These are phyloP conservation scores for Choloepus didactylus DNA, from an alignment of 2,797 vertebrate species.

Conservation along the genomic window DNA sequence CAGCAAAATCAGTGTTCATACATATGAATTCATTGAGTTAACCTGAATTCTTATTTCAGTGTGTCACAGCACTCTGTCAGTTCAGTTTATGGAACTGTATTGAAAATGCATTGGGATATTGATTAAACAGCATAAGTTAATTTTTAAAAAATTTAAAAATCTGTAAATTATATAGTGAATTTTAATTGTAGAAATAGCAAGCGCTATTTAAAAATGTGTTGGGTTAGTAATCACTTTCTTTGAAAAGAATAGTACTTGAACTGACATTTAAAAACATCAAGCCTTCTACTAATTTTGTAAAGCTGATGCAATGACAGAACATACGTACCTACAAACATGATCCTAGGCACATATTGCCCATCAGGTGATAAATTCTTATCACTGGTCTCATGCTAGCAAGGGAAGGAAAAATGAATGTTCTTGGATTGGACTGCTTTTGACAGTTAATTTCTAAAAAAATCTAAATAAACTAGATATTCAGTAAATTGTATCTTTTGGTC, in stretches of 20 bases:
- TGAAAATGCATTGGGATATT: not conserved
- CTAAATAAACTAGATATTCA: not conserved
- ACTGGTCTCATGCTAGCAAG: slow-evolving; percentile 90
- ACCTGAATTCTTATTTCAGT: not conserved
- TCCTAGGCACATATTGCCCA: slow-evolving; percentile 93
- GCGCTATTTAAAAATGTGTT: not conserved
- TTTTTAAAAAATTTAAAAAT: slow-evolving; percentile 28
- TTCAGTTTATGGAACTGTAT: not conserved
- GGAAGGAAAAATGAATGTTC: slow-evolving; percentile 66
- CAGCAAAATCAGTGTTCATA: not conserved
- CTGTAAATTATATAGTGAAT: not conserved
- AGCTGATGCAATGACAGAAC: not conserved
- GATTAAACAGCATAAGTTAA: not conserved
- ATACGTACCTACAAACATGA: slow-evolving; percentile 93
- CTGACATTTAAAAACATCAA: not conserved
- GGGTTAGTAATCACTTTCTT: not conserved
- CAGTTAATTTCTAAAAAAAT: not conserved
- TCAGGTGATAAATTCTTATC: slow-evolving; percentile 93
- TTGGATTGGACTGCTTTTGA: not conserved
- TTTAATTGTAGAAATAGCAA: not conserved
- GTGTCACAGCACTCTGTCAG: not conserved
- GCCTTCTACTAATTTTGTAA: not conserved
- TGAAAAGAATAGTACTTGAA: slow-evolving; percentile 31
- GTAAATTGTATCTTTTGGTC: not conserved
- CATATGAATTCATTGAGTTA: not conserved